Base-by-base conservation (phyloP, 2,888 invertebrate genomes). In the Labia minor region DNA sequence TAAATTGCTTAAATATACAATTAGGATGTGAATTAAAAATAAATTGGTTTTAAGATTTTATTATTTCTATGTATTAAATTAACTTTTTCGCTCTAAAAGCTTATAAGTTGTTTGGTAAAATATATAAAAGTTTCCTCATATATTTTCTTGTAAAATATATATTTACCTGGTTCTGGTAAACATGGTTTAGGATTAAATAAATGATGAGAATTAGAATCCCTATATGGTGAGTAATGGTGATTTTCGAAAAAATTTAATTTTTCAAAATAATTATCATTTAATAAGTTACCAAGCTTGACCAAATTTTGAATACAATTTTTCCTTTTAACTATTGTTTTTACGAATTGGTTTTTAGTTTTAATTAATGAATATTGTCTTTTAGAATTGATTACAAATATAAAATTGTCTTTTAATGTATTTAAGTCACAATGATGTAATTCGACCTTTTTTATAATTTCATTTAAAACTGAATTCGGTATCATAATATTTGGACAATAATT, bases 341-440 rank as follows among this genome's bases (percentile, higher is more conserved):
- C 19, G 16, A 68, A 65, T 16, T 64, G 62, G 10, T 20, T 18
- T 14, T 63, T 63, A 14, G 11, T 63, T 21, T 20, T 65, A 8
- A 68, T 67, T n/a, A 19, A 37, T 21, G 67, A 67, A 62, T 26
- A 68, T 16, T 65, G 49, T 49, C 68, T 37, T 6, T 21, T 68
- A 4, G 68, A 68, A n/a, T 65, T 65, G 49, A 68, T 67, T 14
- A 63, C 26, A 16, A 11, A n/a, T 19, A 4, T 49, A 63, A 63
- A 67, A 18, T 68, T 37, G n/a, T 19, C 6, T 10, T 62, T 16
- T 20, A 61, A 26, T n/a, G n/a, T n/a, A n/a, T n/a, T n/a, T n/a
- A n/a, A n/a, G n/a, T n/a, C n/a, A n/a, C n/a, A n/a, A n/a, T n/a
- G n/a, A n/a, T n/a, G n/a, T n/a, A n/a, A n/a, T n/a, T n/a, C n/a